A percentile compares a stretch with the other conserved stretches of the same genome.
phyloP scores from a whole-genome alignment of 2,113 vertebrate genomes.

The Microtus richardsoni region DNA sequence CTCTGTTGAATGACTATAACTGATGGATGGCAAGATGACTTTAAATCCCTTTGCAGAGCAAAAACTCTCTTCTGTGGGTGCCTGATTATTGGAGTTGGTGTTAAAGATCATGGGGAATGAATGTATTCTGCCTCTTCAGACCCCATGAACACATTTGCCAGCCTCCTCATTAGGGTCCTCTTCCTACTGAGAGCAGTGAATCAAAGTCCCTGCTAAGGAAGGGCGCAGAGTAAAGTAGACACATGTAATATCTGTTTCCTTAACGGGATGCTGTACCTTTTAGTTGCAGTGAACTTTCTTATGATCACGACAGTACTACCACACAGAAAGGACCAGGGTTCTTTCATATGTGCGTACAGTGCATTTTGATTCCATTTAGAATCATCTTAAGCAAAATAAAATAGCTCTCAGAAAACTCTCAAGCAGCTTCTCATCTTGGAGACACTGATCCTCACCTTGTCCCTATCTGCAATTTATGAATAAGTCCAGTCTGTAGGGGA shows the following conservation, averaged over 20 bases:
- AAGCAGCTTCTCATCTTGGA: neutral
- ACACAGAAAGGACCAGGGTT: neutral
- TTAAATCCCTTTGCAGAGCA: neutral
- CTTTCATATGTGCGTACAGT: neutral
- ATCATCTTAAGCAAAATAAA: slow-evolving; percentile 11
- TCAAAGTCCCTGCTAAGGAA: neutral
- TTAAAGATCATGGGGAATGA: neutral
- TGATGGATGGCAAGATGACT: neutral
- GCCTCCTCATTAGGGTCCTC: neutral
- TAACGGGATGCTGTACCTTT: neutral
- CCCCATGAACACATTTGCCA: neutral
- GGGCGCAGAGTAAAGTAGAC: neutral
- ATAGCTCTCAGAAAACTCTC: neutral
- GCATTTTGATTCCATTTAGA: slow-evolving; percentile 1
- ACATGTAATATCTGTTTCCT: neutral
- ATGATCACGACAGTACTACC: neutral
- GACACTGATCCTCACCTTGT: neutral
- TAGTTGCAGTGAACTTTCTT: slow-evolving; percentile 26
- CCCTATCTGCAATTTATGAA: neutral
- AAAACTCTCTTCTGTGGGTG: neutral
- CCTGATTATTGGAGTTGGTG: neutral
- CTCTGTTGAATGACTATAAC: neutral
- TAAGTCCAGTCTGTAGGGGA: neutral
- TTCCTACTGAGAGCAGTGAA: neutral
- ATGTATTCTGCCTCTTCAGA: neutral